Evolutionary conservation across 2,797 vertebrate species (phyloP), one percentile per base, ranked within the genome.

Genomic region (Cuculus canorus): DNA sequence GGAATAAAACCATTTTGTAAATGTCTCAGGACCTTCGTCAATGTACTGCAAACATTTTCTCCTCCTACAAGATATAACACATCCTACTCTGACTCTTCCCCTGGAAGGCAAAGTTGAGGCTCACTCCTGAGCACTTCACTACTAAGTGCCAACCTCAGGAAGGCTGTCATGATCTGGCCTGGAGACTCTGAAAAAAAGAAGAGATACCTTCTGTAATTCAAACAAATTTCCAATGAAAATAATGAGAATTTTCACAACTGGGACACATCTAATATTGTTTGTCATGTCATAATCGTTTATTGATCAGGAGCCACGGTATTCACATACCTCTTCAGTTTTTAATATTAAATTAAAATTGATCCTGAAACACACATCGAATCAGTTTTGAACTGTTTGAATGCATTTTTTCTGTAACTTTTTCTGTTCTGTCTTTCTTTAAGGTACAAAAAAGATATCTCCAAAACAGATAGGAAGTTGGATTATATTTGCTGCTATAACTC

Each of bases 401-500:
- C 21, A 22, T 78, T 94, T 84, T 96, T 63, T 60, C 30, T 81
- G 92, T 75, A 82, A 8, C 4, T 22, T 79, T 43, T 87, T 37
- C 19, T 87, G 54, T 50, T 59, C 78, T 77, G 45, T 48, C 78
- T 47, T 13, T 30, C 22, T 64, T 52, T 59, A 13, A 84, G 72
- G 5, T 6, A n/a, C 5, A 61, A 7, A 90, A 82, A 77, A 52
- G 2, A 32, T 37, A 68, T 59, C 64, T 95, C 82, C 80, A 86
- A 92, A 92, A 28, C 41, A 91, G 56, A 80, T 59, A 92, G 80
- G 82, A 82, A 86, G 45, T 80, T 94, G 88, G 83, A 87, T 89
- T 95, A 92, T 85, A 95, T 66, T 92, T n/a, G 43, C 70, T 96
- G 91, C 93, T 96, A 90, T 71, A 96, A 93, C 60, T 92, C 78